A percentile compares a stretch with the other conserved stretches of the same genome.
These are phyloP conservation scores for Drosophila pseudoananassae DNA, from an alignment of 1,140 invertebrate genomes.

Conservation along the genomic window DNA sequence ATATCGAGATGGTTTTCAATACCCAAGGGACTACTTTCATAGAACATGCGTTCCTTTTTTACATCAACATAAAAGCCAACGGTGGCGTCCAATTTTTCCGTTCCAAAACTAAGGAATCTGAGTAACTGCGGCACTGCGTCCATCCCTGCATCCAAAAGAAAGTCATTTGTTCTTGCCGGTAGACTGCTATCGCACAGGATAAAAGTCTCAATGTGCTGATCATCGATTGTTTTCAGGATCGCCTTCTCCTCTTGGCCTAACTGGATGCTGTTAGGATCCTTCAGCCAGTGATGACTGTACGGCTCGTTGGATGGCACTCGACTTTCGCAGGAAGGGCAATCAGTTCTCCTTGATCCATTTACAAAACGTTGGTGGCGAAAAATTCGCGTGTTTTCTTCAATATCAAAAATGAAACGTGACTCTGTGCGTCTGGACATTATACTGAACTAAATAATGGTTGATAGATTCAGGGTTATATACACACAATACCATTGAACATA, in stretches of 20 bases:
- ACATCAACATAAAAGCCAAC: conserved; percentile 63
- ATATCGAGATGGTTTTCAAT: conserved; percentile 58
- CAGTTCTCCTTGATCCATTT: conserved; percentile 17
- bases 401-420: conserved; percentile 57
- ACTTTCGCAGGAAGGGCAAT: conserved; percentile 49
- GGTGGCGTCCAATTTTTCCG: conserved; percentile 34
- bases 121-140: conserved; percentile 57
- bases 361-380: conserved; percentile 51
- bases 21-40: conserved; percentile 37
- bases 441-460: background rate
- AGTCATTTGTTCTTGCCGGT: conserved; percentile 40
- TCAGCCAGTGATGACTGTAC: conserved; percentile 55
- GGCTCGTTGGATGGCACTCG: conserved; percentile 35
- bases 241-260: conserved; percentile 24
- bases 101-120: conserved; percentile 49
- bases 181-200: conserved; percentile 59
- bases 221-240: conserved; percentile 46
- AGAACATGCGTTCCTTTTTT: conserved; percentile 41
- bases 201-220: conserved; percentile 47
- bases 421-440: conserved; percentile 40
- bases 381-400: conserved; percentile 15
- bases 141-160: conserved; percentile 58
- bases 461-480: conserved; percentile 2
- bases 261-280: conserved; percentile 26
- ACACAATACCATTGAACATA: background rate